Evolutionary conservation across 2,797 vertebrate genomes (phyloP).

Genomic region (Cossypha polioptera): DNA sequence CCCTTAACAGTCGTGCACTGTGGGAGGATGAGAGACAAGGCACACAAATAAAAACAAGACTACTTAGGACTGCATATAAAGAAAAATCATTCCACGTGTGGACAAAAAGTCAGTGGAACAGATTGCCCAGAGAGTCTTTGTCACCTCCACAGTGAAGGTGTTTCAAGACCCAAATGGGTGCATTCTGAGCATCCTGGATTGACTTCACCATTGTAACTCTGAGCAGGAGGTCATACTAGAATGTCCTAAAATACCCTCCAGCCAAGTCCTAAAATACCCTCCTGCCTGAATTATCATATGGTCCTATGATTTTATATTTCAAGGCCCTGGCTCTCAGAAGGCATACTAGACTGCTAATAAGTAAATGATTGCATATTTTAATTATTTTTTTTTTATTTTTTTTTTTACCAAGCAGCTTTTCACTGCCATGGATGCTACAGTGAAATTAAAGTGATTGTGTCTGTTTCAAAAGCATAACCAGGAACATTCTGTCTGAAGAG

Average conservation of each 20-base stretch:
- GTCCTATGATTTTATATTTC: neutral
- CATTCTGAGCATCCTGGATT: neutral
- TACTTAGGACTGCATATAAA: neutral
- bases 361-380: fast-evolving
- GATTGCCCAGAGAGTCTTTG: neutral
- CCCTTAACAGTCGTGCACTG: fast-evolving
- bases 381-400: too few species aligned
- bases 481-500: neutral
- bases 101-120: neutral
- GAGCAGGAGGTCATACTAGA: neutral
- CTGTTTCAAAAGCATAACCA: neutral
- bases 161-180: neutral
- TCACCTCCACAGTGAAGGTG: too few species aligned
- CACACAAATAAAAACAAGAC: neutral
- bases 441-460: neutral
- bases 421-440: neutral
- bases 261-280: neutral
- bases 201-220: neutral
- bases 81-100: neutral
- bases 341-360: neutral
- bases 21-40: neutral
- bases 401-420: neutral
- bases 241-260: neutral
- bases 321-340: neutral
- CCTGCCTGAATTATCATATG: neutral